Base-by-base conservation (phyloP, 2,113 vertebrate genomes). In the Canis aureus region DNA sequence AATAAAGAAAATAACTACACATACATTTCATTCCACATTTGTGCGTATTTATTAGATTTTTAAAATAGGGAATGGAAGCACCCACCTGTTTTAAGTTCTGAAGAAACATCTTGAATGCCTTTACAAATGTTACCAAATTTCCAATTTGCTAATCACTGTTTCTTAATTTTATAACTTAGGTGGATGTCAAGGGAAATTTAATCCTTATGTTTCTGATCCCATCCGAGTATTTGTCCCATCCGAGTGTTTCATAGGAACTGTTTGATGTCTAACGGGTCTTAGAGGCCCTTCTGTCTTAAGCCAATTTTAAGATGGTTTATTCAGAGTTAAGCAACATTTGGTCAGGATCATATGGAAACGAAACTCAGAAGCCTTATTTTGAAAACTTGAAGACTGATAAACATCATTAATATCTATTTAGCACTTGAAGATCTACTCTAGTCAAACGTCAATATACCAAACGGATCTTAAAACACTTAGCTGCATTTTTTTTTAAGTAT, bases 161-260 rank as follows among this genome's bases (percentile, higher is more conserved):
- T 96, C 89, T 97, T 96, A 98, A 98, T 98, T 98, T 98, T 98
- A 95, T 93, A 97, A 94, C 43, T 64, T 94, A 95, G 96, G 86
- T 95, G 91, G 73, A 94, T 97, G 55, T 98, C 16, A 66, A 93
- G 79, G 95, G 91, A 97, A 98, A 98, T 98, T 86, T 93, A 97
- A 97, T 97, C 93, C 95, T 96, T 95, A 95, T 98, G 97, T 97
- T 97, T 93, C 91, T 85, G 82, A 92, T 83, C 96, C 80, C 95
- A 97, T 97, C 62, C 43, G 7, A 43, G 38, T 92, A 87, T 64
- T 95, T 60, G 81, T 87, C 67, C 57, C 64, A 93, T 96, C 67
- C 66, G 93, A 96, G 73, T 93, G 73, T 97, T 98, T 97, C 93
- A 60, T 93, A 95, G 97, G 66, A 97, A 90, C 55, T 59, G 94